Evolutionary conservation across 2,113 vertebrate species (phyloP).

Genomic region (Dunckerocampus dactyliophorus): DNA sequence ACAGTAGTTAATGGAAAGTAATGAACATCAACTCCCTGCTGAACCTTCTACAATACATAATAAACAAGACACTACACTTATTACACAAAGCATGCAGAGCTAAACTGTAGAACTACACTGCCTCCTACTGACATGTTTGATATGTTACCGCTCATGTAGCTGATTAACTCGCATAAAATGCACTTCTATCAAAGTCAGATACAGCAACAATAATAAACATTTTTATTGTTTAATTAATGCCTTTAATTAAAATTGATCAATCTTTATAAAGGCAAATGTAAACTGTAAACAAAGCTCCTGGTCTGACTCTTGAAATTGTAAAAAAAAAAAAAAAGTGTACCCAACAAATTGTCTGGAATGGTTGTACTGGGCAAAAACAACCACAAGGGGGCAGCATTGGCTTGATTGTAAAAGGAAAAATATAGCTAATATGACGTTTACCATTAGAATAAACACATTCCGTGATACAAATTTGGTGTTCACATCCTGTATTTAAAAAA

Average conservation of each 20-base stretch:
- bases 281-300: too few species aligned
- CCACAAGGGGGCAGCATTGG: conserved; percentile 45
- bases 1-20: neutral
- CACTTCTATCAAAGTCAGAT: neutral
- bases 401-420: too few species aligned
- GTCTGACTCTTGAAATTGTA: neutral
- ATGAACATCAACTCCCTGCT: conserved; percentile 10
- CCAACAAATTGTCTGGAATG: neutral
- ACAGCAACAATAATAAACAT: neutral
- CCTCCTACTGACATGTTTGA: too few species aligned
- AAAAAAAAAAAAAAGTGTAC: too few species aligned
- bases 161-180: neutral
- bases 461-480: neutral
- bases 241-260: too few species aligned
- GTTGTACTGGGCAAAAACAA: conserved; percentile 6
- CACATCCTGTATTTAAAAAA: neutral
- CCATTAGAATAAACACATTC: neutral
- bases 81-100: too few species aligned
- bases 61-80: conserved; percentile 1
- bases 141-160: neutral
- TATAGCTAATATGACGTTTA: too few species aligned
- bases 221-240: neutral
- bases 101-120: too few species aligned
- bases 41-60: conserved; percentile 12
- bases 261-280: too few species aligned